Base-by-base conservation (phyloP, 2,113 vertebrate genomes). In the Muntiacus reevesi region DNA sequence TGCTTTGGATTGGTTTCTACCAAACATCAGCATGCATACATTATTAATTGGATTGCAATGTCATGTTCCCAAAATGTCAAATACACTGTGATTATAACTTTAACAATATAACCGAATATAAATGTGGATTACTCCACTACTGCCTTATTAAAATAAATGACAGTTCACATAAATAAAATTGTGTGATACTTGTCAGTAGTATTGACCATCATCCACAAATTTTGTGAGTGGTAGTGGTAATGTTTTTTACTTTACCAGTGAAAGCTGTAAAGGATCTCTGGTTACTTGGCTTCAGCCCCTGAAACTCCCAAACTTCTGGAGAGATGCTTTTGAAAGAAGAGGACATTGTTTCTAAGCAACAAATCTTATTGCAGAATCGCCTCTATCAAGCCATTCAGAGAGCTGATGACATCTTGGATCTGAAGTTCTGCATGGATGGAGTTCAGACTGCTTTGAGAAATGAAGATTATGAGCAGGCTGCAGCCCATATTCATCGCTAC, bases 351-450 rank as follows among this genome's bases (percentile, higher is more conserved):
- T 96, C 96, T 96, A 95, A 92, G 17, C 40, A 23, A 55, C 55
- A 79, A 28, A 47, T 96, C 85, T 98, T 97, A 93, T 98, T 98
- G 54, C 98, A 99, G 99, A 99, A 99, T 67, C 99, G 99, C n/a
- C 99, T 99, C 90, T 99, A 99, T 97, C 99, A 99, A 86, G 99
- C 99, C 92, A 99, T 99, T 97, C 99, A 99, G 98, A 99, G 99
- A 94, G 99, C 99, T 23, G 99, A 99, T 2, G 99, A 99, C 93
- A 99, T 99, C 98, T 99, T 99, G 23, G 99, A 99, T 97, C 98
- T 99, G 95, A 99, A 99, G 99, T 99, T 99, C 98, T 99, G 99
- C 98, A 99, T 99, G 89, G 99, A 99, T 28, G 99, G 99, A 12
- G 99, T 99, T 84, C 99, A 99, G 97, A 99, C 99, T 5, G 99